Percentiles rank a stretch among this genome's conserved stretches.
These are phyloP conservation scores for Cossypha dichroa DNA, from an alignment of 2,797 vertebrate genomes.

Conservation along the genomic window DNA sequence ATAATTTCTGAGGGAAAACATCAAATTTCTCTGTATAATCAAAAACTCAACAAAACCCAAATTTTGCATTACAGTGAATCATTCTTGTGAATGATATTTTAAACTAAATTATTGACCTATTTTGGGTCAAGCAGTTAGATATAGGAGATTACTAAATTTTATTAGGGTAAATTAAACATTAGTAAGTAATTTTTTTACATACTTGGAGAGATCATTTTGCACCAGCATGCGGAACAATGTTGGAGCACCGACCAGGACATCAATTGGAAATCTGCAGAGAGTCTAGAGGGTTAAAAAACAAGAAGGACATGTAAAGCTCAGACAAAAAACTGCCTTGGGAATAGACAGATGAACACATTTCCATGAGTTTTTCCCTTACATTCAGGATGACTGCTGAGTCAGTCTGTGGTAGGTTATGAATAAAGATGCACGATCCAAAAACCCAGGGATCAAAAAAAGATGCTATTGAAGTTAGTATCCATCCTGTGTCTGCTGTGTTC, in stretches of 20 bases:
- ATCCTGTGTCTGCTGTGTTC: constrained; percentile 83
- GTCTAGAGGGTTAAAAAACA: constrained; percentile 68
- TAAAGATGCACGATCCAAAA: constrained; percentile 80
- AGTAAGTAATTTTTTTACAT: not conserved
- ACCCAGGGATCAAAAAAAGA: constrained; percentile 80
- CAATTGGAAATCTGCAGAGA: constrained; percentile 79
- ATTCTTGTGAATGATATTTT: not conserved
- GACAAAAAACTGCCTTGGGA: not conserved
- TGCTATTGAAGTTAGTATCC: constrained; percentile 78
- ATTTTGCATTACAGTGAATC: not conserved
- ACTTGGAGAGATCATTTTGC: constrained; percentile 79
- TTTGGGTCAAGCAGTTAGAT: not conserved
- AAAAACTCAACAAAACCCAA: not conserved
- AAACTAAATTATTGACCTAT: not conserved
- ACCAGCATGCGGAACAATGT: constrained; percentile 81
- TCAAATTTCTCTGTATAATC: not conserved
- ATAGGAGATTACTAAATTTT: not conserved
- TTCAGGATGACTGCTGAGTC: constrained; percentile 72
- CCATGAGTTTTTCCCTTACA: constrained; percentile 55
- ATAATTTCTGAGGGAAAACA: not conserved
- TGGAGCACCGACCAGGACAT: constrained; percentile 68
- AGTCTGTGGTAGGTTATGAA: constrained; percentile 74
- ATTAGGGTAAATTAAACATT: not conserved
- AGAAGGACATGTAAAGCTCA: not conserved
- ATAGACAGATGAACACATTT: not conserved